Evolutionary conservation across 2,113 vertebrate species (phyloP).

Genomic region (Vanacampus margaritifer): DNA sequence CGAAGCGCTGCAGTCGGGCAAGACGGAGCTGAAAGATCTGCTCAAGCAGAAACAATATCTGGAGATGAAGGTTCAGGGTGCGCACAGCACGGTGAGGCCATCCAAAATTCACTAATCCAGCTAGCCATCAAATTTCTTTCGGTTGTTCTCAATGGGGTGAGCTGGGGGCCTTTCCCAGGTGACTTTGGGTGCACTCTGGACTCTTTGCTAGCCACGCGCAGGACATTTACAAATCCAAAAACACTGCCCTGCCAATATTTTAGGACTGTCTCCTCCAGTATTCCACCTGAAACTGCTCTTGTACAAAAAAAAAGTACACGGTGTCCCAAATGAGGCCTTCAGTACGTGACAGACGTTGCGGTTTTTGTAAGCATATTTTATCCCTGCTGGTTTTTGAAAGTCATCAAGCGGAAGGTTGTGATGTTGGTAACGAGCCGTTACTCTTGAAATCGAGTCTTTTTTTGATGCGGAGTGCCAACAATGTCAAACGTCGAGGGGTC

Average conservation of each 20-base stretch:
- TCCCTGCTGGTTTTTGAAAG: too few relatives aligned
- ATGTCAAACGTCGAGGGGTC: too few relatives aligned
- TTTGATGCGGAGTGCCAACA: too few relatives aligned
- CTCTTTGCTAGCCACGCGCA: too few relatives aligned
- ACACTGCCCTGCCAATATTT: too few relatives aligned
- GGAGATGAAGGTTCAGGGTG: conserved; percentile 63
- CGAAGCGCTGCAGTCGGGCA: conserved; percentile 54
- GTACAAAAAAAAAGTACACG: neutral
- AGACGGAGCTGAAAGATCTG: conserved; percentile 51
- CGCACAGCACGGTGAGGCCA: conserved; percentile 55
- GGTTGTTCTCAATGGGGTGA: neutral
- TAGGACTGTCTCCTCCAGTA: neutral
- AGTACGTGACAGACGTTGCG: too few relatives aligned
- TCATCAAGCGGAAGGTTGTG: too few relatives aligned
- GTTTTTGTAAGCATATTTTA: too few relatives aligned
- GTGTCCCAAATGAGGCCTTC: too few relatives aligned
- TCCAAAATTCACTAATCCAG: neutral
- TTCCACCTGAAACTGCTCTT: conserved; percentile 17
- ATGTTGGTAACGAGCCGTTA: too few relatives aligned
- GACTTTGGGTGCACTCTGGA: too few relatives aligned
- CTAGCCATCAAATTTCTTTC: neutral
- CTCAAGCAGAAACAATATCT: conserved; percentile 51
- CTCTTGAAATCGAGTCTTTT: too few relatives aligned
- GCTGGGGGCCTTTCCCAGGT: neutral
- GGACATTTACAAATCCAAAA: neutral